Evolutionary conservation across 2,113 vertebrate genomes (phyloP), one percentile per base, ranked within the genome.

Genomic region (Lanius collurio): DNA sequence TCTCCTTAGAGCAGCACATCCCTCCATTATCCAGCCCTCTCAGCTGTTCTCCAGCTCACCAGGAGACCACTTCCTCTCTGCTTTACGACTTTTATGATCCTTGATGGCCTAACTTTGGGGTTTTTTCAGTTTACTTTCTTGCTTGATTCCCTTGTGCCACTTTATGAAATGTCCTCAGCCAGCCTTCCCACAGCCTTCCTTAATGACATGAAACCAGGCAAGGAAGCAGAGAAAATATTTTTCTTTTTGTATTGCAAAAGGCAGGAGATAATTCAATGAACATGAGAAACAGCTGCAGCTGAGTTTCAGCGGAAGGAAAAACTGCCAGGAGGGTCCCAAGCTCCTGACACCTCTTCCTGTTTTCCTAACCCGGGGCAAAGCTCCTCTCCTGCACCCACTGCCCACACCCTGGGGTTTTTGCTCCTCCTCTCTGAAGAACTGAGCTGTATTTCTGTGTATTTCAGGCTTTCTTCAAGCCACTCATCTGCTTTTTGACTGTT

Each of bases 1-100:
- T 90, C 83, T 91, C 83, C 89, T 89, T 96, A 96, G 60, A 88
- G 86, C 77, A 87, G 80, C 65, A 88, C 71, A 96, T 87, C 63
- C 62, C 77, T 74, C 97, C 88, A 94, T 95, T 96, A 97, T 52
- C 53, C 42, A 89, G 77, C 39, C 69, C 57, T 89, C 91, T 95
- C 94, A 87, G 90, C 95, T 95, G 69, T 56, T 93, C 63, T 62
- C 76, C 87, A 71, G 42, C 89, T 89, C 83, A 92, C 95, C 86
- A 96, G 81, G 91, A 96, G 81, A 95, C 59, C 68, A 92, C 88
- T 95, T 96, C 85, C 76, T 80, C 85, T 71, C 73, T 81, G 84
- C 75, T 95, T 97, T 86, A 64, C 81, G 81, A 90, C 42, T 65
- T 89, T 57, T 94, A 95, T 71, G 87, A 63, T 83, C 70, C 76